Base-by-base conservation (phyloP, 2,888 invertebrate species). In the Eristalis tenax region DNA sequence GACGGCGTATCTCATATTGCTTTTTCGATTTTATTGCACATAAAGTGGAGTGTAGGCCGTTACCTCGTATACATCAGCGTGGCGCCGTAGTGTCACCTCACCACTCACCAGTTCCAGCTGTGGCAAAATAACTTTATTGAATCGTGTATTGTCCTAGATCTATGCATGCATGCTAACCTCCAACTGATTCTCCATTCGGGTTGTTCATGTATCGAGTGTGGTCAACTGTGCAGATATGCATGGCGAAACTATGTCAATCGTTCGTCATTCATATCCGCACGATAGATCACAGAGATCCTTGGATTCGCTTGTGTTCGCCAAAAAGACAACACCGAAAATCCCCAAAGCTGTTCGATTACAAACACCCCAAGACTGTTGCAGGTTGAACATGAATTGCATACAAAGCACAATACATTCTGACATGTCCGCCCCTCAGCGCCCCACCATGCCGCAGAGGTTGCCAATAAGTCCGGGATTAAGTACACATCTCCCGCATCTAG, bases 381-480 rank as follows among this genome's bases (percentile, higher is more conserved):
- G 59, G 15, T 13, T 11, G 59, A 59, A 59, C 26, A 59, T 59
- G 59, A 59, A 26, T 13, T 28, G 26, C 59, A 59, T 59, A 28
- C 59, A 15, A 59, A 26, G 59, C 59, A 59, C 26, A 59, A 74
- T 43, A 6, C 28, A 69, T 64, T 74, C 64, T 65, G 69, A 61
- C 74, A 74, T 69, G 23, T 71, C 43, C 28, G 68, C 50, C 43
- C 23, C 23, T 18, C 32, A 35, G 5, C 38, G 35, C 18, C 64
- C 64, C 64, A 22, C 43, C 43, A 10, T 18, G 18, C 78, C 69
- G 15, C 50, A 59, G 40, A 75, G 35, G 28, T 35, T 56, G 43
- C 61, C 86, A 86, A 69, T 82, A 78, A 75, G 59, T 86, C 75
- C 64, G 11, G 78, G 78, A 82, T 82, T 82, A 82, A 74, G 43